A percentile compares a stretch with the other conserved stretches of the same genome.
phyloP scores from a whole-genome alignment of 2,888 invertebrate genomes.

The Chaitophorus viminalis region DNA sequence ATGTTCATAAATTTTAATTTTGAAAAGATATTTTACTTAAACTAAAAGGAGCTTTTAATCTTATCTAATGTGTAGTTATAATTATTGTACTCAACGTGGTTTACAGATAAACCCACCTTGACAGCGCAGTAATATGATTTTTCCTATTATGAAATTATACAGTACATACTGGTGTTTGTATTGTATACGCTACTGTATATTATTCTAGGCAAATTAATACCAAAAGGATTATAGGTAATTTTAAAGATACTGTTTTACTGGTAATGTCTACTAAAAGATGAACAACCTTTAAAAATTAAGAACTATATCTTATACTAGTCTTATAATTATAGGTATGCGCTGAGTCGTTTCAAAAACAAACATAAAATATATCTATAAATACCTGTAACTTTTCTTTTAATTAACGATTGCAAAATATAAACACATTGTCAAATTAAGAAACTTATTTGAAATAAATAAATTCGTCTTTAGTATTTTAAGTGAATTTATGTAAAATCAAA shows the following conservation, averaged over 20 bases:
- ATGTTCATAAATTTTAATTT: not conserved
- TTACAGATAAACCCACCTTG: not conserved
- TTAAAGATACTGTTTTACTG: not conserved
- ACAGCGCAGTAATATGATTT: not conserved
- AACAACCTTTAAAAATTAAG: not conserved
- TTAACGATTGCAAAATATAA: not conserved
- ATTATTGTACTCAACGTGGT: not conserved
- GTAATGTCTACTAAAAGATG: not conserved
- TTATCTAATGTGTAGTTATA: not conserved
- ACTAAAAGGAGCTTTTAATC: not conserved
- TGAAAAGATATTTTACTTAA: not conserved
- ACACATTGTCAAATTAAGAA: not conserved
- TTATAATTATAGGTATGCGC: not conserved
- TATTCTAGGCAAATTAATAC: not conserved
- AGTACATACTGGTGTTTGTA: not conserved
- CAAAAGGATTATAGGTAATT: not conserved
- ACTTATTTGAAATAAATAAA: no score
- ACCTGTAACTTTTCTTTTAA: not conserved
- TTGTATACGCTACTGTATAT: no score
- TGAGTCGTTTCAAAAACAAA: not conserved
- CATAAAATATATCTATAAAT: not conserved
- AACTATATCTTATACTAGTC: no score
- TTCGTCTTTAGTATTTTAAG: no score
- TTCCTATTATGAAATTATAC: not conserved
- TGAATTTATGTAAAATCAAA: not conserved